Base-by-base conservation (phyloP, 2,888 invertebrate species). In the Idaea straminata region DNA sequence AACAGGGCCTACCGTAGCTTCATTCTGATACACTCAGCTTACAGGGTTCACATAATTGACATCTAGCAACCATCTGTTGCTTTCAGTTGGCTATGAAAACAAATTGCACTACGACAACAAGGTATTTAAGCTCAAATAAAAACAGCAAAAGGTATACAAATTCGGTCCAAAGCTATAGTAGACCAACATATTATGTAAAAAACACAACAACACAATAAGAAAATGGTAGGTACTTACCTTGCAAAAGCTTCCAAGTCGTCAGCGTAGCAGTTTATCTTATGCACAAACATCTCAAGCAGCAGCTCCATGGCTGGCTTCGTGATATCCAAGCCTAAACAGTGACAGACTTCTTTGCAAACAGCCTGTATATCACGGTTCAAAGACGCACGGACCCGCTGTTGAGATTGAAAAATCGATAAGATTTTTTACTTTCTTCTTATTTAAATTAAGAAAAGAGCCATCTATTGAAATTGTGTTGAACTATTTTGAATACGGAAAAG, bases 161-260 rank as follows among this genome's bases (percentile, higher is more conserved):
- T 25, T 25, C 25, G 25, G 25, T 25, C 25, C 3, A 25, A 25
- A 25, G 25, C 25, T 25, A 47, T 47, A 47, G 10, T 47, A 47
- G 47, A 47, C 0, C 10, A 36, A 36, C 36, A 36, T 7, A 7
- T 10, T 7, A 36, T 7, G 36, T 0, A 47, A 47, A 47, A 47
- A 5, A 7, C 3, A 47, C 10, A 13, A 47, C 13, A 47, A 47
- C 7, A 47, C 47, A 4, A 47, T 25, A 47, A 47, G 13, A 47
- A 47, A 47, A 47, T 13, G 47, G 7, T 13, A 47, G 7, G 13
- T 47, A 13, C 5, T 47, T 47, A 95, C 95, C 94, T 95, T 15
- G 95, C 93, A 88, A 95, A 95, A 57, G 93, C 93, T 83, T 95
- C 95, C 69, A 95, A 87, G 84, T 95, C 95, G 15, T 84, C 72